Base-by-base conservation (phyloP, 2,888 invertebrate species). In the Parasteatoda lunata region DNA sequence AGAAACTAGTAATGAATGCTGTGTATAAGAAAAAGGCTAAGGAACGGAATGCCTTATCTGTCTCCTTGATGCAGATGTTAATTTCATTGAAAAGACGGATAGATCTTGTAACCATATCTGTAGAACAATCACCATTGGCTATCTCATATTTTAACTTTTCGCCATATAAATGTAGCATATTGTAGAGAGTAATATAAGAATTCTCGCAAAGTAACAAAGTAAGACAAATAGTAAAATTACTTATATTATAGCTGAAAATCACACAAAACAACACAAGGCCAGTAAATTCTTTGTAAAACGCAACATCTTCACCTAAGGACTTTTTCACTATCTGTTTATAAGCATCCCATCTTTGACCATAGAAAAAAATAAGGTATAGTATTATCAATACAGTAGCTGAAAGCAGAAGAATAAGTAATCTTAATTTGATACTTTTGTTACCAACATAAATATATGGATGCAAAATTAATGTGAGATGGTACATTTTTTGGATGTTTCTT, bases 131-230 rank as follows among this genome's bases (percentile, higher is more conserved):
- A 15, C 65, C 71, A 8, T 9, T n/a, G 3, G n/a, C n/a, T 4
- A 84, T n/a, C 15, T 77, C 72, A 9, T 3, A 11, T 48, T 78
- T 84, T 51, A 84, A 9, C 30, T 68, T 59, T 11, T 54, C 48
- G 9, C 77, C 72, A 45, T 72, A 84, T 1, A 30, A 11, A 5
- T 47, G 48, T n/a, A 84, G 66, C 13, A 78, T 66, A 5, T 66
- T 49, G 45, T 13, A 8, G 1, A 77, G 49, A 49, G 49, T 59
- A 48, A 8, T n/a, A 30, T 68, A 84, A 0, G 72, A 68, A 49
- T 78, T 66, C 9, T 49, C 49, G 9, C 84, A 84, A 49, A 84
- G 11, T 11, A 84, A 59, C 9, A 84, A 15, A 9, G 47, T 48
- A 15, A 72, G 66, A n/a, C 68, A 73, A 8, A 51, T 47, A 13